A percentile compares a stretch with the other conserved stretches of the same genome.
Conservation (phyloP, 2,797 vertebrate genomes). For the Monodelphis domestica region DNA sequence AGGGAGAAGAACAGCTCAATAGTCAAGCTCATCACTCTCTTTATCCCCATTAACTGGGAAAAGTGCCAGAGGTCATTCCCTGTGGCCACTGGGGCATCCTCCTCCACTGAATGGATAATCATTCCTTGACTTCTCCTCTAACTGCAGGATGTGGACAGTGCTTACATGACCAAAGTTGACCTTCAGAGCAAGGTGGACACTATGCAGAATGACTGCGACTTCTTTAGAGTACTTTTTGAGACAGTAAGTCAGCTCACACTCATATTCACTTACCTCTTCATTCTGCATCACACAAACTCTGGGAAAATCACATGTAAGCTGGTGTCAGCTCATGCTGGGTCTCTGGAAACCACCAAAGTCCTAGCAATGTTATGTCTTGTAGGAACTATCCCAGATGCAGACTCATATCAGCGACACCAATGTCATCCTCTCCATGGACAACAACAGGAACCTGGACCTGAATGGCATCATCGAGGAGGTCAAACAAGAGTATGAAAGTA, state of each 20-base stretch:
- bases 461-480: conserved; percentile 90
- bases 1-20: neutral
- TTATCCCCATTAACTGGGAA: neutral
- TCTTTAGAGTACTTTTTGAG: conserved; percentile 89
- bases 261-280: neutral
- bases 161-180: conserved; percentile 91
- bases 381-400: conserved; percentile 93
- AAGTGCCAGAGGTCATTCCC: neutral
- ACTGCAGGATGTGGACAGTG: conserved; percentile 90
- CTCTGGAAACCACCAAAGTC: neutral
- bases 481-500: conserved; percentile 90
- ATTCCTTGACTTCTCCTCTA: conserved; percentile 8
- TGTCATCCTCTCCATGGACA: conserved; percentile 93
- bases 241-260: conserved; percentile 80
- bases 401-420: conserved; percentile 91
- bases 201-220: conserved; percentile 91
- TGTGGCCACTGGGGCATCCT: neutral
- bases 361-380: neutral
- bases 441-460: conserved; percentile 90
- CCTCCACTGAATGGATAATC: neutral
- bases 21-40: neutral
- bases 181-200: conserved; percentile 88
- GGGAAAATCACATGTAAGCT: neutral
- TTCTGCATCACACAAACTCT: neutral
- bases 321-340: neutral